Conservation (phyloP, 2,113 vertebrate species). For the Hipposideros armiger region DNA sequence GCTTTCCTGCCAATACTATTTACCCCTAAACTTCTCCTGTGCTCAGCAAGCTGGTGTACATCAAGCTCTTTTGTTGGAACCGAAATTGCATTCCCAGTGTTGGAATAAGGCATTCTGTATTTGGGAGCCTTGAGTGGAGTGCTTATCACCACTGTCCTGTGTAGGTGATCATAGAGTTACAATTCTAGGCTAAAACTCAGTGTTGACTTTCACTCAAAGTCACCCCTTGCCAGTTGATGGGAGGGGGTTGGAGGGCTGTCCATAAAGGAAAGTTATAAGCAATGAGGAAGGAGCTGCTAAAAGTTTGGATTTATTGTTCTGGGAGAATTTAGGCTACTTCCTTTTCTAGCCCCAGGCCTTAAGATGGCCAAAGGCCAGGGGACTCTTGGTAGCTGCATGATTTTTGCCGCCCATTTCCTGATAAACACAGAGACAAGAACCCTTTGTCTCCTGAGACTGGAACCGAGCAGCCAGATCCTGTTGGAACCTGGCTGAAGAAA, state of each 20-base stretch:
- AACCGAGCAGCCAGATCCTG: neutral
- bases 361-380: neutral
- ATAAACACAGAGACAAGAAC: constrained; percentile 57
- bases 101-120: neutral
- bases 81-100: neutral
- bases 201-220: neutral
- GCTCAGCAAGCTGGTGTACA: neutral
- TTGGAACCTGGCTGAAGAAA: neutral
- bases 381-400: neutral
- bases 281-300: neutral
- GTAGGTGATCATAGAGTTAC: neutral
- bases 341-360: neutral
- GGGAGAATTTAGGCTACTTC: neutral
- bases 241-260: neutral
- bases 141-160: neutral
- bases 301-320: neutral
- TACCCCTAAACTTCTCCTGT: neutral
- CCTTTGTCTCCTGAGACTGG: constrained; percentile 54
- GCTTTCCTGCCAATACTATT: neutral
- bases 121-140: neutral
- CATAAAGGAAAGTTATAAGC: neutral
- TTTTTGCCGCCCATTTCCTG: constrained; percentile 62
- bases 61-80: neutral
- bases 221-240: neutral
- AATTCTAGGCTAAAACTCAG: neutral